Conservation (phyloP, 2,888 invertebrate species). For the Tricholauxania praeusta region DNA sequence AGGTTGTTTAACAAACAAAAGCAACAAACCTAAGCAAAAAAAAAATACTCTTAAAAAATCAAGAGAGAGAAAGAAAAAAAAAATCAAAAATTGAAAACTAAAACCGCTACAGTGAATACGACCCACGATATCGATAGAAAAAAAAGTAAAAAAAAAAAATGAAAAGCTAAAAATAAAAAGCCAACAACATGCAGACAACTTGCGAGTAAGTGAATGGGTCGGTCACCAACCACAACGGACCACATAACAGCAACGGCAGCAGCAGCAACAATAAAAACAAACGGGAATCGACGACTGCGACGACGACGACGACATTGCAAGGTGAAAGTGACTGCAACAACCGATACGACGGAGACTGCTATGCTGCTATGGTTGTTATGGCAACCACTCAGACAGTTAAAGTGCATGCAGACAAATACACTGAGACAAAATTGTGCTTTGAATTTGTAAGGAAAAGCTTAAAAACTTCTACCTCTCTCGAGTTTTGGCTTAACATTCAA, state of each 20-base stretch:
- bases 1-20: slow-evolving; percentile 63
- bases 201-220: background rate
- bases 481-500: too few relatives aligned
- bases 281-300: slow-evolving; percentile 52
- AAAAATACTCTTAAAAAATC: background rate
- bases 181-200: background rate
- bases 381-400: slow-evolving; percentile 12
- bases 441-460: too few relatives aligned
- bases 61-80: slow-evolving; percentile 10
- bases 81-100: slow-evolving; percentile 21
- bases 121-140: slow-evolving; percentile 17
- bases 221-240: slow-evolving; percentile 4
- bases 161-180: slow-evolving; percentile 36
- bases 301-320: slow-evolving; percentile 68
- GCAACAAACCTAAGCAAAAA: slow-evolving; percentile 1
- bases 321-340: slow-evolving; percentile 65
- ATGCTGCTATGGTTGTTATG: slow-evolving; percentile 8
- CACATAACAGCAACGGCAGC: background rate
- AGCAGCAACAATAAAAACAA: slow-evolving; percentile 7
- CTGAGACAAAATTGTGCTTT: background rate
- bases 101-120: slow-evolving; percentile 35
- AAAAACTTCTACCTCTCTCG: too few relatives aligned
- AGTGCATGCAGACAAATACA: background rate
- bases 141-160: slow-evolving; percentile 22
- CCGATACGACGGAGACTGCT: too few relatives aligned